Conservation (phyloP, 2,888 invertebrate species). For the Cantharis rufa region DNA sequence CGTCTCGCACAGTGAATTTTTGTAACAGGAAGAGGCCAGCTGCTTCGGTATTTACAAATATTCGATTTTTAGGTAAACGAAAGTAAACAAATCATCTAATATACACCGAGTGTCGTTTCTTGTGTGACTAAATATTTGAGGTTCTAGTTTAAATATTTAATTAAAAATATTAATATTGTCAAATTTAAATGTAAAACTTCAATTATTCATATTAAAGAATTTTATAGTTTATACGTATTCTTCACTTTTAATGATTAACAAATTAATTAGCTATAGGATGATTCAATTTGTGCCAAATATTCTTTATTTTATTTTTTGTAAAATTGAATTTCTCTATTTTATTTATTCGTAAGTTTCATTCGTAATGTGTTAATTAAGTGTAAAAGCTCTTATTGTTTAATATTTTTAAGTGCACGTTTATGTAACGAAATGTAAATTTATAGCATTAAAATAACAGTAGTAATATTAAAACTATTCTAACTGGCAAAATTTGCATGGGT, state of each 20-base stretch:
- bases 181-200: neutral
- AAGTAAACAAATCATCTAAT: constrained; percentile 34
- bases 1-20: constrained; percentile 60
- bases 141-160: neutral
- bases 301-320: neutral
- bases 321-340: neutral
- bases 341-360: no score
- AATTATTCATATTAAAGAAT: neutral
- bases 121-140: constrained; percentile 22
- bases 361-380: neutral
- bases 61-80: constrained; percentile 64
- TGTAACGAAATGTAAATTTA: constrained; percentile 1
- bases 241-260: neutral
- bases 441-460: neutral
- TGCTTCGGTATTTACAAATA: constrained; percentile 64
- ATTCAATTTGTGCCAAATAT: neutral
- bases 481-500: constrained; percentile 1
- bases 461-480: neutral
- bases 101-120: constrained; percentile 5
- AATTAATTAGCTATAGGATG: neutral
- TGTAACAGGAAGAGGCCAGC: constrained; percentile 67
- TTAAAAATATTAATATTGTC: neutral
- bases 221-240: neutral
- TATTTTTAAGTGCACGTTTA: neutral
- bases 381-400: neutral